phyloP scores from a whole-genome alignment of 2,113 vertebrate species.

The Misgurnus mizolepis region DNA sequence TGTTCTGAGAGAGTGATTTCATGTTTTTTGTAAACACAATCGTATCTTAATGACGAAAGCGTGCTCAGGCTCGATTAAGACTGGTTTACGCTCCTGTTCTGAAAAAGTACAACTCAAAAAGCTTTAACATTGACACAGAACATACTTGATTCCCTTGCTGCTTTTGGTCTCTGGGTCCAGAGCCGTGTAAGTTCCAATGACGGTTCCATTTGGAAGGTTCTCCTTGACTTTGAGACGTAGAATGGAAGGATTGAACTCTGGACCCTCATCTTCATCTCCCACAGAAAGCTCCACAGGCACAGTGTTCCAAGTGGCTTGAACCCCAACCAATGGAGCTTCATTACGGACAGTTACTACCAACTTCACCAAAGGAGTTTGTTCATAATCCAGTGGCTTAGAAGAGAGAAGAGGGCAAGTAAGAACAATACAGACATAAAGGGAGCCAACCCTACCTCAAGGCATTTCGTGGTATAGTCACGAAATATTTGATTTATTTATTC shows the following conservation, averaged over 20 bases:
- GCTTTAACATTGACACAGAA: neutral
- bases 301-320: slow-evolving; percentile 64
- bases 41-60: too few species aligned
- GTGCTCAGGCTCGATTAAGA: too few species aligned
- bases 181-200: slow-evolving; percentile 73
- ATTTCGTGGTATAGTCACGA: too few species aligned
- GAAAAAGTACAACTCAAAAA: too few species aligned
- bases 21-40: too few species aligned
- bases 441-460: too few species aligned
- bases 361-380: slow-evolving; percentile 62
- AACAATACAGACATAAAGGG: neutral
- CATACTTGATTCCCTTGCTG: slow-evolving; percentile 77
- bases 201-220: slow-evolving; percentile 65
- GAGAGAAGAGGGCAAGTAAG: neutral
- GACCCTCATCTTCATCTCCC: slow-evolving; percentile 79
- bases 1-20: too few species aligned
- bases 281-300: slow-evolving; percentile 74
- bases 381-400: slow-evolving; percentile 80
- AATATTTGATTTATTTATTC: too few species aligned
- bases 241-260: slow-evolving; percentile 72
- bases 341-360: slow-evolving; percentile 79
- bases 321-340: slow-evolving; percentile 74
- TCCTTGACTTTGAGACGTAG: slow-evolving; percentile 75
- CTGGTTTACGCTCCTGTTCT: too few species aligned
- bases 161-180: slow-evolving; percentile 78